Evolutionary conservation across 2,113 vertebrate species (phyloP).

Genomic region (Cryptomyrus ogoouensis): DNA sequence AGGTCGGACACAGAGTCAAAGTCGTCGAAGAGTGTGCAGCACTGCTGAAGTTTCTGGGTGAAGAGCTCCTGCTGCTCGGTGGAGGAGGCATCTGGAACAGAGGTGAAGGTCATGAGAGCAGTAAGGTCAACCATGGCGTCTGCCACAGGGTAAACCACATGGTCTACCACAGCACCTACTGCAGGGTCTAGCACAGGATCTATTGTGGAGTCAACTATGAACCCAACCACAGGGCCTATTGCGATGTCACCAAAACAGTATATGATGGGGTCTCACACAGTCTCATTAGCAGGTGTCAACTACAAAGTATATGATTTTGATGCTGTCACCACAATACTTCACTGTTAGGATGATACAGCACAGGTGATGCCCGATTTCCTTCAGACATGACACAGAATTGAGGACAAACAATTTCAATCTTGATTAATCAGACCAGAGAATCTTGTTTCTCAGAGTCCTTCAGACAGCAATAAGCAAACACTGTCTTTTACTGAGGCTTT

Average conservation of each 20-base stretch:
- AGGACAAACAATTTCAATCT: background rate
- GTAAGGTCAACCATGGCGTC: background rate
- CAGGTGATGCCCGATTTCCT: background rate
- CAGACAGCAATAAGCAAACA: background rate
- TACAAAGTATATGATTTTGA: background rate
- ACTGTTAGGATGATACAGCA: background rate
- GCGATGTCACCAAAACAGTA: background rate
- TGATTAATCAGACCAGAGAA: background rate
- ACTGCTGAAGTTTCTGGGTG: conserved; percentile 92
- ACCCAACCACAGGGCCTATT: background rate
- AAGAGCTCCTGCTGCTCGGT: conserved; percentile 92
- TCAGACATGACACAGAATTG: background rate
- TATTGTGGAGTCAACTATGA: background rate
- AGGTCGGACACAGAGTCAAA: conserved; percentile 90
- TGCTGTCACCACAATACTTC: background rate
- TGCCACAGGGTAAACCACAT: background rate
- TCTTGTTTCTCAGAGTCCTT: background rate
- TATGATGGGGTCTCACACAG: background rate
- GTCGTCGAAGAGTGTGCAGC: conserved; percentile 94
- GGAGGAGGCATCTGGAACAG: conserved; percentile 77
- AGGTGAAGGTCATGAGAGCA: background rate
- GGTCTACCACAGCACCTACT: background rate
- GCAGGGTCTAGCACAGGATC: background rate
- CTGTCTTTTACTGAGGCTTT: no score
- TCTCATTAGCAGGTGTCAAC: background rate